Percentiles rank a stretch among this genome's conserved stretches.
These are phyloP conservation scores for Junonia oenone DNA, from an alignment of 2,888 invertebrate genomes.

Conservation along the genomic window DNA sequence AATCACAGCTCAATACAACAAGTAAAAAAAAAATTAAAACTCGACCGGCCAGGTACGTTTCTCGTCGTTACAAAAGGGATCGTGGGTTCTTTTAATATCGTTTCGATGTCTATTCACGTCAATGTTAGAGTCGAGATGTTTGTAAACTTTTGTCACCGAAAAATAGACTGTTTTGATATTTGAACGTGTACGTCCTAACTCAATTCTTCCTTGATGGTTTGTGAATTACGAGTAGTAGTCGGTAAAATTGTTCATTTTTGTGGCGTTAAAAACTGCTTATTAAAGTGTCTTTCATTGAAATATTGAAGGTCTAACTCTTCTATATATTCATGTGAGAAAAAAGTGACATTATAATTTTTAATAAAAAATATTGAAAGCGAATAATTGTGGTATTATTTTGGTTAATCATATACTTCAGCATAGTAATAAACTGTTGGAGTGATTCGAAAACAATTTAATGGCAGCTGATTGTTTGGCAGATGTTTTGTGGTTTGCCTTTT, in stretches of 20 bases:
- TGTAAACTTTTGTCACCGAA: not conserved
- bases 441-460: constrained; percentile 21
- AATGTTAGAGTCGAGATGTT: not conserved
- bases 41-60: constrained; percentile 20
- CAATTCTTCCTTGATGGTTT: not conserved
- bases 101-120: not conserved
- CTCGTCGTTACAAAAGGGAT: constrained; percentile 1
- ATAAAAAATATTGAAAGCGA: no score
- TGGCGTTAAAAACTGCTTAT: no score
- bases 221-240: no score
- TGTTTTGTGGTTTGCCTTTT: constrained; percentile 14
- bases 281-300: no score
- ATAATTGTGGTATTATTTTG: not conserved
- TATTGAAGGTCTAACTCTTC: no score
- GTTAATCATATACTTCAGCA: no score
- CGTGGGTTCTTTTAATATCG: constrained; percentile 11
- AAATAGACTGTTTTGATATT: not conserved
- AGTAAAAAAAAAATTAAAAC: constrained; percentile 13
- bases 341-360: no score
- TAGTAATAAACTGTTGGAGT: constrained; percentile 27
- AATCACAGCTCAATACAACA: constrained; percentile 38
- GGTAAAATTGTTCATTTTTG: no score
- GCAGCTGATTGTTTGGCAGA: constrained; percentile 13
- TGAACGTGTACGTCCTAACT: not conserved
- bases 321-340: no score